phyloP scores from a whole-genome alignment of 2,113 vertebrate genomes.

The Strix uralensis region DNA sequence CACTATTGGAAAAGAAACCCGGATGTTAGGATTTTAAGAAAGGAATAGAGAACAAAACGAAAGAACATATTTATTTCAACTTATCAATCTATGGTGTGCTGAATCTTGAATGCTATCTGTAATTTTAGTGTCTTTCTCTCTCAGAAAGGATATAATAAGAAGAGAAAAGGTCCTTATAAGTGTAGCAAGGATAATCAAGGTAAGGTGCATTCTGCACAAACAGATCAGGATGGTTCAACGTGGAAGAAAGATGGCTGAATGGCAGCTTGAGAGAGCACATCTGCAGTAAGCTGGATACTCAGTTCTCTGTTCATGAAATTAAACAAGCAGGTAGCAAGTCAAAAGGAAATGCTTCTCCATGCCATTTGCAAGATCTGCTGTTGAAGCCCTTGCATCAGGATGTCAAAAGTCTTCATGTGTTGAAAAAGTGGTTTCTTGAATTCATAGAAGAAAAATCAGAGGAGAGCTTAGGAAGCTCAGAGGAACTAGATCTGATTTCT shows the following conservation, averaged over 20 bases:
- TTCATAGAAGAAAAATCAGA: not conserved
- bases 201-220: not conserved
- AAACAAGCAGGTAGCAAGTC: not conserved
- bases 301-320: not conserved
- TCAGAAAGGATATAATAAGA: not conserved
- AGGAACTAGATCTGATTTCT: not conserved
- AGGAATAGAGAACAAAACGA: not conserved
- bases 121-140: not conserved
- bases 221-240: not conserved
- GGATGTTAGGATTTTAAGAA: not conserved
- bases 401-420: not conserved
- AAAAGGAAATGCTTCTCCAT: not conserved
- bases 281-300: not conserved
- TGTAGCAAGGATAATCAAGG: not conserved
- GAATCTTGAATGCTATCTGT: not conserved
- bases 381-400: not conserved
- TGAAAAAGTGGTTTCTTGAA: not conserved
- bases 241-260: not conserved
- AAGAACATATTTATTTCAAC: not conserved
- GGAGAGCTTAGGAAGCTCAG: not conserved
- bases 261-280: not conserved
- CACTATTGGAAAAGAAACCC: not conserved
- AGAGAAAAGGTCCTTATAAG: rapidly evolving
- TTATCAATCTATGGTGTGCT: rapidly evolving
- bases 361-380: not conserved